Base-by-base conservation (phyloP, 2,888 invertebrate genomes). In the Sinhomidia bicolor region DNA sequence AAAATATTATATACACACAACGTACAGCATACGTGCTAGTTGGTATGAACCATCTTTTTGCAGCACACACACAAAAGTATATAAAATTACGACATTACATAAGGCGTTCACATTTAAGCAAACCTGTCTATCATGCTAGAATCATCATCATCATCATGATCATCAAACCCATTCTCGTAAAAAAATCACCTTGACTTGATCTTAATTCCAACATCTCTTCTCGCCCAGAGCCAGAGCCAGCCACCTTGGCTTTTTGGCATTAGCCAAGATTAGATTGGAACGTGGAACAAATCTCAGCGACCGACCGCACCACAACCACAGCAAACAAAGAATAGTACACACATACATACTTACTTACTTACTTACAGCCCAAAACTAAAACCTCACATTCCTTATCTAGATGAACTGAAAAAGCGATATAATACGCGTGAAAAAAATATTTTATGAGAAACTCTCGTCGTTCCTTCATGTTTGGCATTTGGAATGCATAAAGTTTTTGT, bases 171-270 rank as follows among this genome's bases (percentile, higher is more conserved):
- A 36, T 36, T 36, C 23, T 20, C 41, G 62, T 20, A 60, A 60
- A 57, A 54, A 74, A 76, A 44, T 62, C 85, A 85, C 85, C 85
- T 85, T 85, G 85, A 85, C 65, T 79, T 85, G 85, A 36, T 79
- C 85, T 65, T 23, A 57, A 44, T 32, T 74, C 47, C 47, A 44
- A 47, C 20, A 41, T 4, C 32, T 44, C 26, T 44, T 47, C 68
- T 44, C 26, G 62, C 62, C 68, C 68, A 47, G 44, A 47, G 12
- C 17, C n/a, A 74, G 5, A 78, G 76, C 62, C 9, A 51, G 76
- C 62, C 9, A 51, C 65, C 76, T 65, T 65, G 51, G 51, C 32
- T 32, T 78, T 23, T 78, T 85, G 78, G 65, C 62, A 85, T 32
- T 47, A 74, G 74, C 74, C 44, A 74, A 44, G 74, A 74, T 47